Evolutionary conservation across 64 coral and sea anemone species (phyloP), one percentile per base, ranked within the genome.

Genomic region (Trachythela sp.): DNA sequence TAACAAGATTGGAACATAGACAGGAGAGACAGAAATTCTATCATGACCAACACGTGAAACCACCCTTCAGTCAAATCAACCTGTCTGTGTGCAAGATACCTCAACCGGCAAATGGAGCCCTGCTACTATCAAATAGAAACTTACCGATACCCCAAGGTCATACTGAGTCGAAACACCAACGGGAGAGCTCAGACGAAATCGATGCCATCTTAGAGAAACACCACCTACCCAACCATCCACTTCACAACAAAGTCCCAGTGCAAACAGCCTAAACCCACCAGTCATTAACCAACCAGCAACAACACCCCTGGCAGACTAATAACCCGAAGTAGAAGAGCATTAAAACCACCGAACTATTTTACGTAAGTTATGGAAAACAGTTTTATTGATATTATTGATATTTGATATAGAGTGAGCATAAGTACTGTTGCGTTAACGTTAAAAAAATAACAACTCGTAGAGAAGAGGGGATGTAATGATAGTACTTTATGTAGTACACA

Each of bases 21-120:
- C 70, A 83, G 41, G 88, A 80, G 2, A 35, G 18, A 49, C 70
- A 83, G 38, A 76, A 83, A 48, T 27, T 37, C n/a, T 89, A 83
- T 49, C 40, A 89, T 49, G 88, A 52, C 70, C 15, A 54, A 83
- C 39, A 49, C 22, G 24, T 20, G 17, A 89, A 48, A 33, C 68
- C 38, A 31, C 59, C 24, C 88, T 83, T 20, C 37, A 17, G 0
- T 18, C 30, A 43, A 60, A 60, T 22, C 88, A 80, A 80, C 31
- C 2, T 34, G 75, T 80, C 75, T 39, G 33, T 22, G 37, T 80
- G 0, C 37, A 39, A 36, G 75, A 80, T 64, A 64, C 56, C 56
- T 64, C 56, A 64, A 64, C 6, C 22, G 56, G 18, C 56, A 64
- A 64, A 64, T 64, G 56, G 56, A 64, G 56, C 24, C 56, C 56